Percentiles rank a stretch among this genome's conserved stretches.
phyloP scores from a whole-genome alignment of 2,113 vertebrate species.

The Silurus meridionalis region DNA sequence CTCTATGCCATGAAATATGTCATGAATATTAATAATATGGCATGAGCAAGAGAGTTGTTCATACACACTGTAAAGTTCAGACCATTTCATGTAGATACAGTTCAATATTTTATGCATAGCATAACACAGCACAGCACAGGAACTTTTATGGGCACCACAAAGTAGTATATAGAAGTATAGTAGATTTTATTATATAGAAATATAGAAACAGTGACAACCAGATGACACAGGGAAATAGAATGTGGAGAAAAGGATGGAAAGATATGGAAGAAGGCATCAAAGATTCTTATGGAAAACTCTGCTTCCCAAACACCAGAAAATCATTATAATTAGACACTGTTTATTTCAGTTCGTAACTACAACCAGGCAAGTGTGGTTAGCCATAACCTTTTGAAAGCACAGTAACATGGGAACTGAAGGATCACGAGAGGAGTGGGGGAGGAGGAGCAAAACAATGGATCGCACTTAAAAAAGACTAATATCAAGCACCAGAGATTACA shows the following conservation, averaged over 20 bases:
- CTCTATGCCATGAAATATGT: not conserved
- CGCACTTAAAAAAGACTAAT: conserved; percentile 33
- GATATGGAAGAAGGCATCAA: not conserved
- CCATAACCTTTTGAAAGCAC: conserved; percentile 45
- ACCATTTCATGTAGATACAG: not conserved
- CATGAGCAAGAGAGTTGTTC: not conserved
- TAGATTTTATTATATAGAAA: not conserved
- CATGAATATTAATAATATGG: not conserved
- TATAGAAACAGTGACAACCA: not conserved
- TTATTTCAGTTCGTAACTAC: not conserved
- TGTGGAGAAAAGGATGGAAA: conserved; percentile 46
- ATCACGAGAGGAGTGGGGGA: conserved; percentile 37
- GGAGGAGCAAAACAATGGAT: conserved; percentile 59
- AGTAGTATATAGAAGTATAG: not conserved
- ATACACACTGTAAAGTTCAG: not conserved
- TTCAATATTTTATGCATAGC: not conserved
- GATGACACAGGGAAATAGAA: not conserved
- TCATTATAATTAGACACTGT: conserved; percentile 7
- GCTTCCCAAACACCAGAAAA: not conserved
- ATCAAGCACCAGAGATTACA: not conserved
- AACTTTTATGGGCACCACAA: not conserved
- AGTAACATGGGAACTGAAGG: conserved; percentile 45
- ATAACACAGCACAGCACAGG: not conserved
- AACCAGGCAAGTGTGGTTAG: not conserved
- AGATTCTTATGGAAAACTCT: not conserved